Evolutionary conservation across 1,140 invertebrate species (phyloP).

Genomic region (Apis mellifera): DNA sequence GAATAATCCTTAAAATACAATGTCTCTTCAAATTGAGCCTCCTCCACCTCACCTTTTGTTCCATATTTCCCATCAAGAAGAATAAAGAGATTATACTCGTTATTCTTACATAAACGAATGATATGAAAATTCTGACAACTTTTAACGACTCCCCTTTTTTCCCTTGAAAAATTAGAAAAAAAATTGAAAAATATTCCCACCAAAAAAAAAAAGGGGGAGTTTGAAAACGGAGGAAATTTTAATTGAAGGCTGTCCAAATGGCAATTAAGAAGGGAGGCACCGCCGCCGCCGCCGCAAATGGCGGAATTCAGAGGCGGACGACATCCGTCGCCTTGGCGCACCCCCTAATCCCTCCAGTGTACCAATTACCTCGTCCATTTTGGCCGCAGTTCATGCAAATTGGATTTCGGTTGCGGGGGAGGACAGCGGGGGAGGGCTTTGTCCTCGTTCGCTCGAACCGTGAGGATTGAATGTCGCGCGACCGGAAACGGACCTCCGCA

Average conservation of each 20-base stretch:
- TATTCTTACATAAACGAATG: no score
- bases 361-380: slow-evolving; percentile 78
- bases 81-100: no score
- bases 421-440: slow-evolving; percentile 41
- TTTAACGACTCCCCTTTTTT: no score
- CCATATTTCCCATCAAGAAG: no score
- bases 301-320: slow-evolving; percentile 8
- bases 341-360: slow-evolving; percentile 75
- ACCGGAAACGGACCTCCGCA: slow-evolving; percentile 10
- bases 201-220: no score
- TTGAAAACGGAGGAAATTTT: not conserved
- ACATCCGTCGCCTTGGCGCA: slow-evolving; percentile 59
- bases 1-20: no score
- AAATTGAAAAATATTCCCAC: no score
- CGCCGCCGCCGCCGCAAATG: not conserved
- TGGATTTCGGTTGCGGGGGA: slow-evolving; percentile 74
- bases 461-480: slow-evolving; percentile 44
- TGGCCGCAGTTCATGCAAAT: slow-evolving; percentile 77
- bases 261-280: slow-evolving; percentile 31
- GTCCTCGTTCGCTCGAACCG: slow-evolving; percentile 34
- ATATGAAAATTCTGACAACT: no score
- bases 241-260: slow-evolving; percentile 4
- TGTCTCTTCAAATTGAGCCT: no score
- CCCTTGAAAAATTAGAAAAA: no score
- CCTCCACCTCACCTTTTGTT: no score